These are phyloP conservation scores for Basileuterus tristriatus DNA, from an alignment of 2,797 vertebrate genomes.

Conservation along the genomic window DNA sequence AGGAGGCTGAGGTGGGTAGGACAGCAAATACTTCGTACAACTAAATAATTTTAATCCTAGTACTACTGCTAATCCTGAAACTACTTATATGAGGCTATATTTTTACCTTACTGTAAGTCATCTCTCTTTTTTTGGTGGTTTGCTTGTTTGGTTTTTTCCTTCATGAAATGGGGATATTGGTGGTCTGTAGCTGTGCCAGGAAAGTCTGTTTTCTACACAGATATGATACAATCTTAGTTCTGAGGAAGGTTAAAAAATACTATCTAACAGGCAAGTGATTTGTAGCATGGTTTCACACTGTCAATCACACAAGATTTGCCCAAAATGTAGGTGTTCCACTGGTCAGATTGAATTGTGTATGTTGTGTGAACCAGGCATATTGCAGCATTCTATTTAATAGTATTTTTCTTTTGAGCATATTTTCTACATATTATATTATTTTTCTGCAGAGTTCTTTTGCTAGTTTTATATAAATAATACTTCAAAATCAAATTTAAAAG, in stretches of 20 bases:
- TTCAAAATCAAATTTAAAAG: conserved; percentile 17
- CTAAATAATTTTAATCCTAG: neutral
- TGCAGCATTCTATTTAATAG: neutral
- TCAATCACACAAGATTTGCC: neutral
- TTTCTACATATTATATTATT: neutral
- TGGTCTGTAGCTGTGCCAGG: conserved; percentile 1
- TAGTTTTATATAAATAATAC: conserved; percentile 5
- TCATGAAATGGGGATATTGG: neutral
- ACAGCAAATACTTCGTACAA: neutral
- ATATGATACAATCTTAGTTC: neutral
- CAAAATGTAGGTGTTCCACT: neutral
- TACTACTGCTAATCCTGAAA: neutral
- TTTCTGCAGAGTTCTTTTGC: conserved; percentile 13
- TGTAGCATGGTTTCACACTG: neutral
- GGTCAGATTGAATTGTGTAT: neutral
- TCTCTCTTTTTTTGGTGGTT: neutral
- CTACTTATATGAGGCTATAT: neutral
- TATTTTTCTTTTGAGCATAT: neutral
- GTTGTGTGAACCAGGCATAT: neutral
- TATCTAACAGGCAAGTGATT: neutral
- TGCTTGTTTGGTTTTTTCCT: neutral
- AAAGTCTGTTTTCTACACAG: conserved; percentile 5
- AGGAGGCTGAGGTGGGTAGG: neutral
- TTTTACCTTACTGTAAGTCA: neutral
- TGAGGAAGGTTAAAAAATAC: neutral